phyloP scores from a whole-genome alignment of 2,113 vertebrate genomes.

The Stictonetta naevosa region DNA sequence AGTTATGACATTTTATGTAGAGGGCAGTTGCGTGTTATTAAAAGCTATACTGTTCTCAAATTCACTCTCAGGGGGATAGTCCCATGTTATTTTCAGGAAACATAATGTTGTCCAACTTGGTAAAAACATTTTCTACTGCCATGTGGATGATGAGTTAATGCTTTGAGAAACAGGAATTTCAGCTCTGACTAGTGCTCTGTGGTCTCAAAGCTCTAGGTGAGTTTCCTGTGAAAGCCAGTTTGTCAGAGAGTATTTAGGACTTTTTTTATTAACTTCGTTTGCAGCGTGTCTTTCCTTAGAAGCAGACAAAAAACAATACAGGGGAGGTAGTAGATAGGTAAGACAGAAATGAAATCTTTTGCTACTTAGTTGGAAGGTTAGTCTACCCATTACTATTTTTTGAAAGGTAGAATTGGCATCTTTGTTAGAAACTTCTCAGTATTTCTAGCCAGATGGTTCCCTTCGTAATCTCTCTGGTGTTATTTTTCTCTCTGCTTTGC shows the following conservation, averaged over 20 bases:
- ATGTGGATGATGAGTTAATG: neutral
- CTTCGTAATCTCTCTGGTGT: neutral
- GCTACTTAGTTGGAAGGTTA: neutral
- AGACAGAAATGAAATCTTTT: neutral
- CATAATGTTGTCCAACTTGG: neutral
- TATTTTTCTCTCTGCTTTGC: neutral
- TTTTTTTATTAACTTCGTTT: neutral
- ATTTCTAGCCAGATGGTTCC: neutral
- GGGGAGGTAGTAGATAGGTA: neutral
- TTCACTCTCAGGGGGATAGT: neutral
- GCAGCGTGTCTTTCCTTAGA: neutral
- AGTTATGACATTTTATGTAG: neutral
- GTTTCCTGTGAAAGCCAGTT: neutral
- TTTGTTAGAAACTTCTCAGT: neutral
- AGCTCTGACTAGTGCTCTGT: neutral
- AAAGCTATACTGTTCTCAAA: neutral
- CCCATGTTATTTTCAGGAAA: neutral
- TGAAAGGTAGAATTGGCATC: rapidly evolving
- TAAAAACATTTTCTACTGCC: neutral
- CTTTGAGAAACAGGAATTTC: neutral
- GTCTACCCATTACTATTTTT: neutral
- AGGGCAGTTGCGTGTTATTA: neutral
- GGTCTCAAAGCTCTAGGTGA: neutral
- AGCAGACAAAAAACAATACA: neutral
- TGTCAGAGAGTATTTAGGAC: neutral